A percentile compares a stretch with the other conserved stretches of the same genome.
These are phyloP conservation scores for Archips crataeganus DNA, from an alignment of 2,888 invertebrate genomes.

Conservation along the genomic window DNA sequence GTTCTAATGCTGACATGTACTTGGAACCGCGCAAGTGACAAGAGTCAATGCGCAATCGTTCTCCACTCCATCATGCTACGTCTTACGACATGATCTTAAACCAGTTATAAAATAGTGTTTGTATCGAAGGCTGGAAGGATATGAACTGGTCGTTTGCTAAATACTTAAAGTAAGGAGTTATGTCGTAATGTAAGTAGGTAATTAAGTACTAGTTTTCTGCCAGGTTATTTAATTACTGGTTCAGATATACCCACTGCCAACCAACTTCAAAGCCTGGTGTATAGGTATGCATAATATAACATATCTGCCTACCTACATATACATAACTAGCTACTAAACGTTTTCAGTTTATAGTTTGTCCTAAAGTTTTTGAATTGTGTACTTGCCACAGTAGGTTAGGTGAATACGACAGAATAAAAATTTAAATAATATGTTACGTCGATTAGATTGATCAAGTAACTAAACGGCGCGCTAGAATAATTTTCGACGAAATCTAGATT, in stretches of 20 bases:
- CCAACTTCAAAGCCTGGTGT: too few relatives aligned
- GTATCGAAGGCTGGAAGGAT: conserved; percentile 18
- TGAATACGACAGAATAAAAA: too few relatives aligned
- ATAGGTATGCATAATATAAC: too few relatives aligned
- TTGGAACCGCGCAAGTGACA: conserved; percentile 16
- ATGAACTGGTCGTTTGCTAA: conserved; percentile 14
- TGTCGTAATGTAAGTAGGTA: not conserved
- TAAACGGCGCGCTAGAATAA: too few relatives aligned
- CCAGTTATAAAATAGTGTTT: conserved; percentile 28
- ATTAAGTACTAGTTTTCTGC: not conserved
- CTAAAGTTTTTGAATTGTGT: too few relatives aligned
- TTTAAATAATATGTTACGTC: too few relatives aligned
- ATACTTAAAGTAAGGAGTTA: not conserved
- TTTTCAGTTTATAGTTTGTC: too few relatives aligned
- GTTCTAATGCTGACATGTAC: conserved; percentile 21
- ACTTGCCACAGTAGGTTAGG: too few relatives aligned
- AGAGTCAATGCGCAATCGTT: conserved; percentile 21
- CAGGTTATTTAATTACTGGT: not conserved
- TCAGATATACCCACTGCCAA: not conserved
- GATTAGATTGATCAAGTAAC: too few relatives aligned
- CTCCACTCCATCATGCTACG: conserved; percentile 2
- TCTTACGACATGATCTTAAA: conserved; percentile 16
- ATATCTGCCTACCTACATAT: too few relatives aligned
- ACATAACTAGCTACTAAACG: too few relatives aligned
- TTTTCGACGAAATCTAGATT: too few relatives aligned